Percentiles rank a stretch among this genome's conserved stretches.
Evolutionary conservation across 2,888 invertebrate species (phyloP).

Genomic region (Caenorhabditis macrosperma): DNA sequence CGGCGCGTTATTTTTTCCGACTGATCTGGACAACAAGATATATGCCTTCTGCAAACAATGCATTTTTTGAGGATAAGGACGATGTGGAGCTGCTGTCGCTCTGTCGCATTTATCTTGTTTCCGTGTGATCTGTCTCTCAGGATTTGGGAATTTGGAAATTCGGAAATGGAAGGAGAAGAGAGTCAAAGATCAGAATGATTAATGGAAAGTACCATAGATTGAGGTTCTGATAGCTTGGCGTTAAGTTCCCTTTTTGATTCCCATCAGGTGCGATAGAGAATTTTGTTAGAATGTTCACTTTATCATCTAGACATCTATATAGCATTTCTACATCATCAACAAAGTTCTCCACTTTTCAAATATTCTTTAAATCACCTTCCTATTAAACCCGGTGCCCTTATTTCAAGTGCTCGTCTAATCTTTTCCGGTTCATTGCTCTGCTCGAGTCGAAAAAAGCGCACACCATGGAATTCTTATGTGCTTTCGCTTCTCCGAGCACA

Average conservation of each 20-base stretch:
- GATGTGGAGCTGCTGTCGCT: constrained; percentile 8
- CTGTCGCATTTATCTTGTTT: constrained; percentile 35
- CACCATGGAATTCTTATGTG: constrained; percentile 21
- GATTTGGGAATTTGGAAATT: too few relatives aligned
- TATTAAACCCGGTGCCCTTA: background rate
- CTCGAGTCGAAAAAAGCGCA: constrained; percentile 1
- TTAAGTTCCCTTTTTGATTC: too few relatives aligned
- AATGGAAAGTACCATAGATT: constrained; percentile 7
- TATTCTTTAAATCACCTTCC: background rate
- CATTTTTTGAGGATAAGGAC: constrained; percentile 26
- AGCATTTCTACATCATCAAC: too few relatives aligned
- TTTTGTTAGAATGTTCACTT: too few relatives aligned
- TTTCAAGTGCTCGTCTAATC: background rate
- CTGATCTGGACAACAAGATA: constrained; percentile 40
- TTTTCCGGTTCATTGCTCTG: constrained; percentile 10
- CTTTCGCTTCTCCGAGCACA: background rate
- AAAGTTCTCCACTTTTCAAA: background rate
- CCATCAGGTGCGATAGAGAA: too few relatives aligned
- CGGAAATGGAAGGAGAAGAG: background rate
- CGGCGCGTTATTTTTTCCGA: constrained; percentile 31
- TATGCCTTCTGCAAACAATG: constrained; percentile 33
- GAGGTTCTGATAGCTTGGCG: too few relatives aligned
- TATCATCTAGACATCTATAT: too few relatives aligned
- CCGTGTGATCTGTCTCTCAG: constrained; percentile 41
- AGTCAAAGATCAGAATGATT: constrained; percentile 16